Evolutionary conservation across 2,888 invertebrate genomes (phyloP).

Genomic region (Meghimatium bilineatum): DNA sequence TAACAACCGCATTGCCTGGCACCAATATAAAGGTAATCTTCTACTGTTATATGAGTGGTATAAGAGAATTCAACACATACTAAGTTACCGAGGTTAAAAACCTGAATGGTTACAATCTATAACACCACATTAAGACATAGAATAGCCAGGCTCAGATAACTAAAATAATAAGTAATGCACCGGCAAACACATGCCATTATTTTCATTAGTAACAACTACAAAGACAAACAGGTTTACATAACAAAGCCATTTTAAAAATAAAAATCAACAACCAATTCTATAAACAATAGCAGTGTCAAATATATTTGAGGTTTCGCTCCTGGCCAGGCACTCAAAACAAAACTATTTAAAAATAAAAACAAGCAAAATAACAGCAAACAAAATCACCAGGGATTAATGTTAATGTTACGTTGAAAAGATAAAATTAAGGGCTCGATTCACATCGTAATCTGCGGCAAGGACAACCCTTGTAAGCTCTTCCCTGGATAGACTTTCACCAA

Average conservation of each 20-base stretch:
- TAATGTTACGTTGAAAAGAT: constrained; percentile 77
- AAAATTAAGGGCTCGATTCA: constrained; percentile 81
- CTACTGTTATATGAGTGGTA: too few species aligned
- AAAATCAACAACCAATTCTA: neutral
- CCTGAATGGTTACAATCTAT: too few species aligned
- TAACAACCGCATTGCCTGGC: too few species aligned
- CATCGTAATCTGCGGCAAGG: constrained; percentile 81
- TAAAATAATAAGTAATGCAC: too few species aligned
- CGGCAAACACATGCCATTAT: neutral
- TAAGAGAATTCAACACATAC: too few species aligned
- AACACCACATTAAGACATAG: too few species aligned
- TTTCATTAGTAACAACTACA: neutral
- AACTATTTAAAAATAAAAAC: neutral
- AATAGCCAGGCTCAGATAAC: too few species aligned
- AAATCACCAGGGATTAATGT: neutral
- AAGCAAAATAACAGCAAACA: neutral
- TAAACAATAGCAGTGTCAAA: neutral
- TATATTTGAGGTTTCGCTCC: neutral
- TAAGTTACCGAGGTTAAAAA: too few species aligned
- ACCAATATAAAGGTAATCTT: too few species aligned
- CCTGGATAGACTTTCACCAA: constrained; percentile 79
- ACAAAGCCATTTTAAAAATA: neutral
- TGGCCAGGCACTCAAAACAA: neutral
- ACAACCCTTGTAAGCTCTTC: constrained; percentile 80
- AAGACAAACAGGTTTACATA: neutral